Conservation (phyloP, 2,797 vertebrate genomes). For the Enteromius treurensis region DNA sequence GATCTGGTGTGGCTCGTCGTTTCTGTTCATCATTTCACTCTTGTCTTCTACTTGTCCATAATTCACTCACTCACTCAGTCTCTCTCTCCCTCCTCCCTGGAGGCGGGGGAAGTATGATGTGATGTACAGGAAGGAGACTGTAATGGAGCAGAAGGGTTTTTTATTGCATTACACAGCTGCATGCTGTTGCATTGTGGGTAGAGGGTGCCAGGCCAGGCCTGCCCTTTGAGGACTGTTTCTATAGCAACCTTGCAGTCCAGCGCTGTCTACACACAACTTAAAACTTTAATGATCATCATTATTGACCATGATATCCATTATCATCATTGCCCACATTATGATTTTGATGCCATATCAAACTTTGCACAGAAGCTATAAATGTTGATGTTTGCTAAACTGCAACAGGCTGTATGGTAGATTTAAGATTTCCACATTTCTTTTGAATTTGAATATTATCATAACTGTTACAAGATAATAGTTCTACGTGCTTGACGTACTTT, state of each 20-base stretch:
- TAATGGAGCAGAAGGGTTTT: conserved; percentile 72
- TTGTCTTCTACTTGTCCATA: conserved; percentile 1
- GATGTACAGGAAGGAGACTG: conserved; percentile 72
- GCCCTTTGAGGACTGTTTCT: conserved; percentile 49
- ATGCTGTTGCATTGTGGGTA: conserved; percentile 38
- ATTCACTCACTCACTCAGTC: conserved; percentile 44
- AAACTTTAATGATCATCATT: conserved; percentile 38
- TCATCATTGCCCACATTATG: conserved; percentile 24
- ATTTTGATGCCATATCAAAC: neutral
- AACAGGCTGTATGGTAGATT: neutral
- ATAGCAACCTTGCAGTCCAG: conserved; percentile 25
- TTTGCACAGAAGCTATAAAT: conserved; percentile 1
- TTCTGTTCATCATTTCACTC: neutral
- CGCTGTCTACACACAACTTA: conserved; percentile 12
- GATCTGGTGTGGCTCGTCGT: neutral
- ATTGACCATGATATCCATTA: conserved; percentile 18
- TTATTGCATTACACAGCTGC: conserved; percentile 74
- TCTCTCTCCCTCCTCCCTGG: conserved; percentile 52
- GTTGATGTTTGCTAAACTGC: conserved; percentile 11
- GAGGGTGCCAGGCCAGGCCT: conserved; percentile 35
- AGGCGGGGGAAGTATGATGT: conserved; percentile 71
- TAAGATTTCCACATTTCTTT: neutral
- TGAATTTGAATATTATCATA: neutral
- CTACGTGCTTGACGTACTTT: neutral
- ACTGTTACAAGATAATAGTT: neutral